Evolutionary conservation across 2,888 invertebrate species (phyloP).

Genomic region (Hanleya hanleyi): DNA sequence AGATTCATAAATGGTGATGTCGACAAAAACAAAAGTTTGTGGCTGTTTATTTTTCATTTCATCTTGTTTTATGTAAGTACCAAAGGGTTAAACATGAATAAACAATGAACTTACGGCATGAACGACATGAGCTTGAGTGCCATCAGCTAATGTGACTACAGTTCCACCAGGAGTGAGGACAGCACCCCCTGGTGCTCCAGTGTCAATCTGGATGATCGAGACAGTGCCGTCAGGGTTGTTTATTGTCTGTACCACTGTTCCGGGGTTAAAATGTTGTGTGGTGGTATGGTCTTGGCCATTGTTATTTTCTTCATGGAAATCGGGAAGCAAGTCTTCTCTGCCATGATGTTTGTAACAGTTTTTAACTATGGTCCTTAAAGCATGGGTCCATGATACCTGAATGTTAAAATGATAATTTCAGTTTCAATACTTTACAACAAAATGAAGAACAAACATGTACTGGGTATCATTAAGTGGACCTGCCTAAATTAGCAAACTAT

Average conservation of each 20-base stretch:
- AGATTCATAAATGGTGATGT: no score
- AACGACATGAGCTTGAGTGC: constrained; percentile 94
- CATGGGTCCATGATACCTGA: constrained; percentile 98
- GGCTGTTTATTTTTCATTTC: no score
- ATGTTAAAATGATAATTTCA: no score
- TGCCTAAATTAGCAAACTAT: no score
- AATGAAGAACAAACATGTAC: no score
- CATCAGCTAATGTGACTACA: constrained; percentile 91
- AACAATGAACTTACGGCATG: constrained; percentile 74
- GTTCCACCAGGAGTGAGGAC: constrained; percentile 75
- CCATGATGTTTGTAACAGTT: constrained; percentile 99
- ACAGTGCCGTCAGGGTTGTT: constrained; percentile 97
- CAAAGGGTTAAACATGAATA: neutral
- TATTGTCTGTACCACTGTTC: constrained; percentile 94
- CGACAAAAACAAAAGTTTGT: no score
- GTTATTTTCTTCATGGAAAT: constrained; percentile 82
- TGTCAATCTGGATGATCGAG: constrained; percentile 88
- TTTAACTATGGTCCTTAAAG: constrained; percentile 94
- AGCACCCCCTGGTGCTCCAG: constrained; percentile 55
- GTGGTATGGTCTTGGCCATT: constrained; percentile 8
- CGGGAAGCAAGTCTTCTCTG: constrained; percentile 93
- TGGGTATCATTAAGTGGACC: no score
- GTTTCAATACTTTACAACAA: no score
- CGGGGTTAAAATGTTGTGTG: constrained; percentile 75
- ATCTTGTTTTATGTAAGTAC: neutral